Base-by-base conservation (phyloP, 2,797 vertebrate species). In the Podarcis lilfordi region DNA sequence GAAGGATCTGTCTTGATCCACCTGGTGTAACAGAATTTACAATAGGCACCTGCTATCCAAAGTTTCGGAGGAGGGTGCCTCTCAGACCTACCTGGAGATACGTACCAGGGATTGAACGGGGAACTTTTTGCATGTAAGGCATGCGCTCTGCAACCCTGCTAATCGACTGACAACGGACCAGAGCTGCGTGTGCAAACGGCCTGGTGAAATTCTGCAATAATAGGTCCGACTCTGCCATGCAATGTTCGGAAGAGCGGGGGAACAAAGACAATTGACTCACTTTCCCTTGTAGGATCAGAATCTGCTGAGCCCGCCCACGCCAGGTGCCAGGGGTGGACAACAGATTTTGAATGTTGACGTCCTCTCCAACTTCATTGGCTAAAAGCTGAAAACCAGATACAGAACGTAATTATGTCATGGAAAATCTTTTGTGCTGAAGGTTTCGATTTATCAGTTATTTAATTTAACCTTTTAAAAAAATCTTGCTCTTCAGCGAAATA, bases 261-360 rank as follows among this genome's bases (percentile, higher is more conserved):
- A 32, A 0, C 0, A 21, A 82, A 88, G 79, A 8, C 1, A 4
- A 0, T 6, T 23, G 40, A 91, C 97, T 97, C 92, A 99, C 99
- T 98, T 97, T 97, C 91, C 94, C 97, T 90, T 99, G 98, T 55
- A 99, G 95, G 91, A 96, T 94, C 1, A 99, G 97, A 69, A 99
- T 99, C 93, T 99, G 98, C 93, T 99, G 98, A 6, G 98, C 97
- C 40, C 98, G 97, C 5, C 98, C 98, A 89, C 98, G 97, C 96
- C 98, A 99, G 93, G 92, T 97, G 78, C 98, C 98, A 0, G 97
- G 96, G n/a, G 92, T 96, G 92, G 89, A 95, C 61, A 98, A 86
- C 61, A 99, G 94, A 76, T 96, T 98, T 88, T 98, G 98, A 74
- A 99, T 86, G 61, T 94, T 98, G 91, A 99, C 96, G 0, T 98